A percentile compares a stretch with the other conserved stretches of the same genome.
phyloP scores from a whole-genome alignment of 1,140 invertebrate species.

The Portunus trituberculatus region DNA sequence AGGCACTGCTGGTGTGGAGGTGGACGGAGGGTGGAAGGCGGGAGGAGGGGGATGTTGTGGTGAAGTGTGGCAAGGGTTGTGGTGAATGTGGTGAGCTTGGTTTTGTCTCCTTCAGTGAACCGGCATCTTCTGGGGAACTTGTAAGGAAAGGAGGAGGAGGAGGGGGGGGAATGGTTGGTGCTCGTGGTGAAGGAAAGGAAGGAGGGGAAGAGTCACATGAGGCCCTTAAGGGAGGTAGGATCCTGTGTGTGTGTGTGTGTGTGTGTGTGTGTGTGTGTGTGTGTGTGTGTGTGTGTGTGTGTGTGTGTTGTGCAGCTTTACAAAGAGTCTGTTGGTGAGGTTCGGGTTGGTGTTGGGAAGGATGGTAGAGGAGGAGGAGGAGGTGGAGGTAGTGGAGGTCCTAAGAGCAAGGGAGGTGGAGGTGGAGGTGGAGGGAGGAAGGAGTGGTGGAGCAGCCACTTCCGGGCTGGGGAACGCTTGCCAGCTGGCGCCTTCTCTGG shows the following conservation, averaged over 20 bases:
- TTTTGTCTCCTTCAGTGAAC: no score
- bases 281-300: background rate
- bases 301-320: background rate
- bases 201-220: background rate
- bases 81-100: no score
- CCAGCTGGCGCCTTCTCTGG: background rate
- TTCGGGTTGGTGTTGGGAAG: background rate
- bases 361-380: background rate
- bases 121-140: background rate
- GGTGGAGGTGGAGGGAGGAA: background rate
- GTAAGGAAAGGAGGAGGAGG: background rate
- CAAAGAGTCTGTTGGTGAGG: background rate
- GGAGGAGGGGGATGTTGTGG: no score
- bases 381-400: background rate
- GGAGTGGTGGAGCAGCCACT: background rate
- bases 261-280: conserved; percentile 7
- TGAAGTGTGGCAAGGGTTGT: no score
- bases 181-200: background rate
- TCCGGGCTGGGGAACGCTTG: conserved; percentile 16
- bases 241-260: conserved; percentile 14
- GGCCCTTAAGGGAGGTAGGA: background rate
- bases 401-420: background rate
- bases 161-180: background rate
- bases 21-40: no score
- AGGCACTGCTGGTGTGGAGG: no score